Evolutionary conservation across 2,797 vertebrate species (phyloP).

Genomic region (Sparus aurata): DNA sequence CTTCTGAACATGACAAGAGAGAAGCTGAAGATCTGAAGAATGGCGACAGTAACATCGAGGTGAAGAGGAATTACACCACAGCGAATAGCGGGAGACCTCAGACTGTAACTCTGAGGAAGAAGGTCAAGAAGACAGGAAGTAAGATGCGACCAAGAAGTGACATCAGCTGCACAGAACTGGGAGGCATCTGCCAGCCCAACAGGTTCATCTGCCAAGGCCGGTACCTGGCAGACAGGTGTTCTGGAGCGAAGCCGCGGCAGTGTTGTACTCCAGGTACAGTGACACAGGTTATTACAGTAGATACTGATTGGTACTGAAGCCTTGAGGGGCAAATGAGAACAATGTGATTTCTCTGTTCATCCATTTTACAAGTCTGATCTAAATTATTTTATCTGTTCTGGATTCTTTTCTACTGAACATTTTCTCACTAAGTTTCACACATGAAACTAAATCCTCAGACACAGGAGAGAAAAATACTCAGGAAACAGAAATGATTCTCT

Average conservation of each 20-base stretch:
- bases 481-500: no score
- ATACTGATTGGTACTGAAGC: no score
- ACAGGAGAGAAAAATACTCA: no score
- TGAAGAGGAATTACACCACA: slow-evolving; percentile 43
- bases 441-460: neutral
- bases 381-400: no score
- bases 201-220: slow-evolving; percentile 69
- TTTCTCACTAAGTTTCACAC: neutral
- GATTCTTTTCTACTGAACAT: no score
- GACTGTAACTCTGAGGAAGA: slow-evolving; percentile 24
- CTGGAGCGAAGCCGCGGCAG: slow-evolving; percentile 29
- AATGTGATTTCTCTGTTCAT: no score
- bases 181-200: slow-evolving; percentile 71
- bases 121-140: slow-evolving; percentile 43
- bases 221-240: slow-evolving; percentile 71
- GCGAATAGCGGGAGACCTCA: slow-evolving; percentile 20
- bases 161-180: slow-evolving; percentile 54
- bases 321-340: no score
- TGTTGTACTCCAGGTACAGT: slow-evolving; percentile 74
- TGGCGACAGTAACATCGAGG: slow-evolving; percentile 18
- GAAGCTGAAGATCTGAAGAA: slow-evolving; percentile 22
- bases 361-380: no score
- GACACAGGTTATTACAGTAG: neutral
- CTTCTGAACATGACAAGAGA: slow-evolving; percentile 51
- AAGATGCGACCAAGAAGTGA: slow-evolving; percentile 33